Percentiles rank a stretch among this genome's conserved stretches.
These are phyloP conservation scores for Asarcornis scutulata DNA, from an alignment of 2,113 vertebrate genomes.

Conservation along the genomic window DNA sequence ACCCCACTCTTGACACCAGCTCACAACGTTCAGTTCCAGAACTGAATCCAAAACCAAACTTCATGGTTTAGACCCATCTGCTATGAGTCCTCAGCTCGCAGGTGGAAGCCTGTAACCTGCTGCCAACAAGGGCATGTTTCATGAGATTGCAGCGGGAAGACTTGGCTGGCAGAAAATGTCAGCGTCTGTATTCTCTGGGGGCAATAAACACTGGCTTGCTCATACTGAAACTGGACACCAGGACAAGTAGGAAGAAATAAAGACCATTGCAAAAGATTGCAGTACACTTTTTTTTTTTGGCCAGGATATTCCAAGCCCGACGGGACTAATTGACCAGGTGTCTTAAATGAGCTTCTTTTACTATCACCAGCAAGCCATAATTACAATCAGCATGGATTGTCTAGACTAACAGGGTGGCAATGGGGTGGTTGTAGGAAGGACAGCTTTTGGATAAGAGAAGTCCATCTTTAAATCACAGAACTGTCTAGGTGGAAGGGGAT, in stretches of 20 bases:
- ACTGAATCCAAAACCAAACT: slow-evolving; percentile 44
- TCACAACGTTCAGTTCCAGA: slow-evolving; percentile 20
- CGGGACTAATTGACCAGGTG: neutral
- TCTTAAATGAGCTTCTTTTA: neutral
- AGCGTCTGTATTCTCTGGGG: neutral
- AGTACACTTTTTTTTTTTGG: neutral
- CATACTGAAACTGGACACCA: neutral
- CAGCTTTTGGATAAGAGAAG: neutral
- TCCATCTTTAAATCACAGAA: neutral
- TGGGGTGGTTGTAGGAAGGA: fast-evolving
- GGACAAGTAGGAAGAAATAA: neutral
- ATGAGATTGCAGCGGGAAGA: neutral
- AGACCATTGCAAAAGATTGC: fast-evolving
- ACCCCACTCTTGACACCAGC: neutral
- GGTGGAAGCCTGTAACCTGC: slow-evolving; percentile 13
- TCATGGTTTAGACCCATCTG: slow-evolving; percentile 19
- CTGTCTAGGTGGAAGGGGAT: too few relatives aligned
- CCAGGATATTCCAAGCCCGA: neutral
- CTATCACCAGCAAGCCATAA: neutral
- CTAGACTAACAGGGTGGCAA: neutral
- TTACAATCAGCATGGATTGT: neutral
- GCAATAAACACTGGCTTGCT: neutral
- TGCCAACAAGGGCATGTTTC: slow-evolving; percentile 31
- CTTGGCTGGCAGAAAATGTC: slow-evolving; percentile 14
- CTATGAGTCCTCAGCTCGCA: neutral